Conservation (phyloP, 2,113 vertebrate genomes). For the Indicator indicator region DNA sequence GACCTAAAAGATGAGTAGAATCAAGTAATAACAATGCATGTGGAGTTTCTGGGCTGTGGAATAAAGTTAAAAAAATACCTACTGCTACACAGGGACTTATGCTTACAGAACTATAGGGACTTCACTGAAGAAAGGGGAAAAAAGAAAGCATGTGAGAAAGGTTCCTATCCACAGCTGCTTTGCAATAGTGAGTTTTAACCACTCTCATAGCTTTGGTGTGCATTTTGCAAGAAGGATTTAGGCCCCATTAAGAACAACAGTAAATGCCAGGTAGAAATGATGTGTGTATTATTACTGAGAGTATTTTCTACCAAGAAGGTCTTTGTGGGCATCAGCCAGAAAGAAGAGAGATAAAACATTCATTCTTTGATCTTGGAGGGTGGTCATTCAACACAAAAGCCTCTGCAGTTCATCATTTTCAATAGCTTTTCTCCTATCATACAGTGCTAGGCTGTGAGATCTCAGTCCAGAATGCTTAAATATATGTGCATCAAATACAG, state of each 20-base stretch:
- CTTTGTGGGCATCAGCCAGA: constrained; percentile 4
- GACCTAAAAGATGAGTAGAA: neutral
- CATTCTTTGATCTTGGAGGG: constrained; percentile 27
- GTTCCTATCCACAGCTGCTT: neutral
- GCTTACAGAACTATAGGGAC: neutral
- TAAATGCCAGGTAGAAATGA: neutral
- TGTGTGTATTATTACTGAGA: neutral
- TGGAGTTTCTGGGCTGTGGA: neutral
- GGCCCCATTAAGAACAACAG: neutral
- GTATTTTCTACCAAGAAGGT: neutral
- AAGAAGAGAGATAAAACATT: constrained; percentile 11
- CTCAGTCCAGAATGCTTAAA: neutral
- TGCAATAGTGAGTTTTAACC: neutral
- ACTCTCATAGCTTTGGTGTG: neutral
- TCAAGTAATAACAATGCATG: neutral
- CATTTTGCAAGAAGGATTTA: neutral
- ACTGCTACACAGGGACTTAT: neutral
- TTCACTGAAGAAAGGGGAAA: neutral
- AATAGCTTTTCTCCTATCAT: neutral
- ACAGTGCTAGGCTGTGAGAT: neutral
- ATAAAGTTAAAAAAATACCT: neutral
- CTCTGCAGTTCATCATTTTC: constrained; percentile 9
- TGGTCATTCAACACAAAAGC: neutral
- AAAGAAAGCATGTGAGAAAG: neutral
- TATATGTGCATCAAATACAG: neutral